A percentile compares a stretch with the other conserved stretches of the same genome.
Conservation (phyloP, 2,113 vertebrate species). For the Rhegmatorhina hoffmannsi region DNA sequence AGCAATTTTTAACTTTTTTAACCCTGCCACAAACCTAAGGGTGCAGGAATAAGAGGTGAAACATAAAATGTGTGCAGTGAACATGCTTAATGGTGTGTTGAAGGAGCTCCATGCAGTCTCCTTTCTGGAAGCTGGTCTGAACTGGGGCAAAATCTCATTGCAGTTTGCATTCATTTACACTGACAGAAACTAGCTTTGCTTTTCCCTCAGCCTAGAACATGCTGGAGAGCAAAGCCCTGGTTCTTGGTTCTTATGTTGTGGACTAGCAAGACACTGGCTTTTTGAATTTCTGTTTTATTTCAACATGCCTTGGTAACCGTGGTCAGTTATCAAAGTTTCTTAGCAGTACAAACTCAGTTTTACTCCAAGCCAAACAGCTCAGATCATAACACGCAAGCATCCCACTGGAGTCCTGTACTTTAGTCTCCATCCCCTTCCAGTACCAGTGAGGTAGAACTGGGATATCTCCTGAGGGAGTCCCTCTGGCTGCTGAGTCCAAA, state of each 20-base stretch:
- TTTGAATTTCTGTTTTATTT: neutral
- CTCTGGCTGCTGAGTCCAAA: neutral
- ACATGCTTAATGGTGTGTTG: neutral
- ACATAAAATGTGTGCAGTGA: neutral
- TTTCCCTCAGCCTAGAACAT: neutral
- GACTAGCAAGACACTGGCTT: neutral
- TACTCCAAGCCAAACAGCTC: neutral
- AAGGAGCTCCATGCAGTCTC: neutral
- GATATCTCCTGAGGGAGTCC: neutral
- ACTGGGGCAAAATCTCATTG: neutral
- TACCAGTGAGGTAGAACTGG: neutral
- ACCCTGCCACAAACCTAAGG: neutral
- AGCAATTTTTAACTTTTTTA: neutral
- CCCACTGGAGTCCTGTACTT: neutral
- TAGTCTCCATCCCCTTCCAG: neutral
- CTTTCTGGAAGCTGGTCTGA: neutral
- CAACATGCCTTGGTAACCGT: neutral
- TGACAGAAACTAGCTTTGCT: neutral
- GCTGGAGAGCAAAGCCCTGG: neutral
- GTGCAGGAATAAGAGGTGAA: neutral
- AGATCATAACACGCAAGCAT: neutral
- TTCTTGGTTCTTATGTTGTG: accelerated
- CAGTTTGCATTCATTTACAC: neutral
- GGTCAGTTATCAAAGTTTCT: neutral
- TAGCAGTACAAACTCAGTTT: neutral